Evolutionary conservation across 2,113 vertebrate species (phyloP).

Genomic region (Dinomys branickii): DNA sequence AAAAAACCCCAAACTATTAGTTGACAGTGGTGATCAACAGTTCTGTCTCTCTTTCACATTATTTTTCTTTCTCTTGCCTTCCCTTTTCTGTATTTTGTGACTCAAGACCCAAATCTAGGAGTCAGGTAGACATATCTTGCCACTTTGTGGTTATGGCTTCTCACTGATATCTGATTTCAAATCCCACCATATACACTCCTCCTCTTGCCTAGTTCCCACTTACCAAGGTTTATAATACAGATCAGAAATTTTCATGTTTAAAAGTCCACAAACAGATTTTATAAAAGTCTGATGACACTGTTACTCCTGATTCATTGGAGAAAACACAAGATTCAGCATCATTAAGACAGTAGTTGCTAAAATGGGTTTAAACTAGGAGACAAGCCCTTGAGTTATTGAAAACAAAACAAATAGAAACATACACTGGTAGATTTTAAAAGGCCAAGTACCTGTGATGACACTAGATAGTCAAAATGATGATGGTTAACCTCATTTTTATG

Average conservation of each 20-base stretch:
- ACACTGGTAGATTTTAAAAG: slow-evolving; percentile 62
- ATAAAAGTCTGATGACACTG: slow-evolving; percentile 3
- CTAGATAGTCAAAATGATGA: slow-evolving; percentile 51
- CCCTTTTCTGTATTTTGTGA: not conserved
- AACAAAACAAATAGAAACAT: slow-evolving; percentile 64
- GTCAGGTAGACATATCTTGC: not conserved
- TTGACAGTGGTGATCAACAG: not conserved
- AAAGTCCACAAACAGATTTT: slow-evolving; percentile 24
- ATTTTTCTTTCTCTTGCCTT: not conserved
- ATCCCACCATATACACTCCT: not conserved
- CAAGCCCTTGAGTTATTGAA: slow-evolving; percentile 55
- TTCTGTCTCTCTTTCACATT: not conserved
- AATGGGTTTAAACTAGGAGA: slow-evolving; percentile 33
- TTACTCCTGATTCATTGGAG: slow-evolving; percentile 19
- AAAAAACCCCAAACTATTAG: not conserved
- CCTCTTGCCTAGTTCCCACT: not conserved
- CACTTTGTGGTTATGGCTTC: not conserved
- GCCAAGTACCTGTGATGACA: slow-evolving; percentile 56
- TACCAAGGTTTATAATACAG: not conserved
- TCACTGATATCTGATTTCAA: not conserved
- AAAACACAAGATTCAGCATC: slow-evolving; percentile 11
- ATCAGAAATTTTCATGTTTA: slow-evolving; percentile 36
- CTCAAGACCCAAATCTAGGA: not conserved
- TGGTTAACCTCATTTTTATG: slow-evolving; percentile 46
- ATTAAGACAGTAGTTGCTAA: slow-evolving; percentile 31